Evolutionary conservation across 1,140 invertebrate species (phyloP).

Genomic region (Drosophila paulistorum): DNA sequence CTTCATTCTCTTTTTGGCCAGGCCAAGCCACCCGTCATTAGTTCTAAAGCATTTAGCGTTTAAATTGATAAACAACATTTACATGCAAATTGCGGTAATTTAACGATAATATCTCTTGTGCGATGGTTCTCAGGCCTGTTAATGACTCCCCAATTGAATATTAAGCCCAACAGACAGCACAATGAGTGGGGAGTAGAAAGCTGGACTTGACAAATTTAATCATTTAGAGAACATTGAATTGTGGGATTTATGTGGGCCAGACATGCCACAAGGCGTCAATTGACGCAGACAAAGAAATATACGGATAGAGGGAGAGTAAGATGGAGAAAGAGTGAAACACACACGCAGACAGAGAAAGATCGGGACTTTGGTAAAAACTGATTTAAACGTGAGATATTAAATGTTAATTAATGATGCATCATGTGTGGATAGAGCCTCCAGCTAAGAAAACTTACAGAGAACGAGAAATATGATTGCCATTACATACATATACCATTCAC

Average conservation of each 20-base stretch:
- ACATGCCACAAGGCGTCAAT: constrained; percentile 53
- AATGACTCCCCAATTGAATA: constrained; percentile 74
- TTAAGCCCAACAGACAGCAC: constrained; percentile 26
- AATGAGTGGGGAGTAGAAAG: background rate
- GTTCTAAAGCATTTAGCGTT: constrained; percentile 79
- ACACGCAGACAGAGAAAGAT: background rate
- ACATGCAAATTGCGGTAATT: constrained; percentile 81
- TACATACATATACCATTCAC: constrained; percentile 35
- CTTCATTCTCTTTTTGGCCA: constrained; percentile 71
- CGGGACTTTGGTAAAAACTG: background rate
- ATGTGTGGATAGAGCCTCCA: constrained; percentile 31
- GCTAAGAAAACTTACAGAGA: constrained; percentile 10
- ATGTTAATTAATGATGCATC: constrained; percentile 77
- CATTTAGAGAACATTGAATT: constrained; percentile 17
- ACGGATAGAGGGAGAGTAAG: background rate
- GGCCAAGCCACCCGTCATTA: constrained; percentile 65
- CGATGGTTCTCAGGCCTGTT: constrained; percentile 67
- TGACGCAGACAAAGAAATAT: background rate
- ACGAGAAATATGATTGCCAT: background rate
- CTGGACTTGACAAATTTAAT: constrained; percentile 51
- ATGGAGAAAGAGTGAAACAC: background rate
- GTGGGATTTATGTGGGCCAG: constrained; percentile 57
- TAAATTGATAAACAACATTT: constrained; percentile 82
- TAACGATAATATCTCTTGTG: constrained; percentile 68
- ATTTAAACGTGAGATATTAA: constrained; percentile 26